Conservation (phyloP, 64 coral and sea anemone species). For the Porites lutea region DNA sequence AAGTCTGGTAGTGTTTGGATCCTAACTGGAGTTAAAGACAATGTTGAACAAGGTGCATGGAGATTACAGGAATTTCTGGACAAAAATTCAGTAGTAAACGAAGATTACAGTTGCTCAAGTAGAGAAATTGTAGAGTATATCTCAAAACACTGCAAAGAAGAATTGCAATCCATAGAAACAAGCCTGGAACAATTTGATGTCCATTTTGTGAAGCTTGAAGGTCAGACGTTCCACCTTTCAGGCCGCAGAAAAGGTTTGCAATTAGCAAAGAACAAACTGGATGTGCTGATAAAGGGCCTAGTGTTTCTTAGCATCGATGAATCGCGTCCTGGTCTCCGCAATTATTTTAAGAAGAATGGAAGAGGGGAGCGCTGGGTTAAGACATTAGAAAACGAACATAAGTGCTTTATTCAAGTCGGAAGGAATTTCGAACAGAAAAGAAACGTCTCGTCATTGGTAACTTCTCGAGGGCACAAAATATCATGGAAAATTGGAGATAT, state of each 20-base stretch:
- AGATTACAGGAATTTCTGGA: not conserved
- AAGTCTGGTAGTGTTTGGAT: not conserved
- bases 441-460: not conserved
- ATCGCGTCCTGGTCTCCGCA: not conserved
- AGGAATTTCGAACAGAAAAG: not conserved
- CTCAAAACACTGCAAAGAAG: not conserved
- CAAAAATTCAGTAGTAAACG: not conserved
- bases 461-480: not conserved
- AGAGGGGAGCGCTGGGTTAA: not conserved
- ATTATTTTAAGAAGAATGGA: not conserved
- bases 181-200: not conserved
- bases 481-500: constrained; percentile 19
- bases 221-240: not conserved
- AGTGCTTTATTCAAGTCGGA: not conserved
- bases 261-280: not conserved
- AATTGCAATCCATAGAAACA: not conserved
- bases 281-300: not conserved
- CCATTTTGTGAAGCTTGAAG: not conserved
- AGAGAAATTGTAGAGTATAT: not conserved
- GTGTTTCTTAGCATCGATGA: not conserved
- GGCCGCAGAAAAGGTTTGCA: not conserved
- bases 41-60: not conserved
- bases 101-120: not conserved
- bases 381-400: not conserved
- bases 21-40: not conserved